Evolutionary conservation across 92 coral and sea anemone species (phyloP).

Genomic region (Epizoanthus stellaris): DNA sequence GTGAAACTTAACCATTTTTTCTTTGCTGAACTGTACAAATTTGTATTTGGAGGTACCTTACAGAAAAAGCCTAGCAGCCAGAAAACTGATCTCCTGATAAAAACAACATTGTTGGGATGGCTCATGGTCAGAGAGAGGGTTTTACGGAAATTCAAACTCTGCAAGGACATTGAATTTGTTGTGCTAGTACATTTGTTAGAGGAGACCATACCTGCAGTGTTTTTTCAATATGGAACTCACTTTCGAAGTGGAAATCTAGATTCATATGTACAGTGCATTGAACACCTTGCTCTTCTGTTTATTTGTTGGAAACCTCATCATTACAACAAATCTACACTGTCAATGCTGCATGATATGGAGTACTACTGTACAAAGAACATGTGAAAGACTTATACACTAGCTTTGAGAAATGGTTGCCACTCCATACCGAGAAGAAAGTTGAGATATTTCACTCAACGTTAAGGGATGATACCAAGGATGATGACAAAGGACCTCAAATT

Average conservation of each 20-base stretch:
- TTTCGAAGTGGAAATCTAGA: not conserved
- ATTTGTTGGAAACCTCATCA: conserved; percentile 37
- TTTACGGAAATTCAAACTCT: no score
- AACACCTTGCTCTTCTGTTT: conserved; percentile 2
- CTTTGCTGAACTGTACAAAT: no score
- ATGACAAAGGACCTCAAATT: not conserved
- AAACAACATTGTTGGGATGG: no score
- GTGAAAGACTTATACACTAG: conserved; percentile 13
- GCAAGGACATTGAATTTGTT: no score
- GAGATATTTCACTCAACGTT: conserved; percentile 29
- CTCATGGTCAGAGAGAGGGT: no score
- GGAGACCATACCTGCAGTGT: conserved; percentile 17
- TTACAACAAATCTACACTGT: conserved; percentile 28
- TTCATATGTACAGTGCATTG: not conserved
- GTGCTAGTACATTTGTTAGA: conserved; percentile 15
- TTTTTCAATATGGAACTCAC: conserved; percentile 4
- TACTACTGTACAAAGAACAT: conserved; percentile 20
- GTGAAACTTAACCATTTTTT: no score
- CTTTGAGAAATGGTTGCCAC: conserved; percentile 8
- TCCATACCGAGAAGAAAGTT: conserved; percentile 30
- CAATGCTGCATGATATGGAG: conserved; percentile 24
- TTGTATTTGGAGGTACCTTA: no score
- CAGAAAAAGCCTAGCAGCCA: no score
- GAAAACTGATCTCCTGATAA: no score
- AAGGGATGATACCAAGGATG: not conserved